These are phyloP conservation scores for Euplagia quadripunctaria DNA, from an alignment of 2,888 invertebrate genomes.

Conservation along the genomic window DNA sequence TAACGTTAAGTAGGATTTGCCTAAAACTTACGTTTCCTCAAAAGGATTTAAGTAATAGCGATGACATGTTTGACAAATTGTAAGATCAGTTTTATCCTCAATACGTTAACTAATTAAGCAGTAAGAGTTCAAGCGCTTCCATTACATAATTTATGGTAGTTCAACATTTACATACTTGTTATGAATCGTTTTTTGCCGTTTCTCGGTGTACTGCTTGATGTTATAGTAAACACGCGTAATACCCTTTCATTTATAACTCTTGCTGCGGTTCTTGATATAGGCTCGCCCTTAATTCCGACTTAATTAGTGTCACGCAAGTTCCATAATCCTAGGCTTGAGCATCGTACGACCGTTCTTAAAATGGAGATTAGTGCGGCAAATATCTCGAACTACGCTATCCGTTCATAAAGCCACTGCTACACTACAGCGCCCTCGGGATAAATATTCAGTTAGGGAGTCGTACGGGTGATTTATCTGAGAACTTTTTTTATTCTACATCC, in stretches of 20 bases:
- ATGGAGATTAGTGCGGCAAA: conserved; percentile 86
- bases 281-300: conserved; percentile 86
- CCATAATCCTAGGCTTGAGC: conserved; percentile 85
- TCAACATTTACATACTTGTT: conserved; percentile 38
- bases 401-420: conserved; percentile 76
- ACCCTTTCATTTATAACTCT: conserved; percentile 86
- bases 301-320: conserved; percentile 88
- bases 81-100: conserved; percentile 38
- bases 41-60: conserved; percentile 81
- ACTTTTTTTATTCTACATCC: conserved; percentile 29
- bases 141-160: conserved; percentile 35
- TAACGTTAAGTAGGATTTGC: conserved; percentile 85
- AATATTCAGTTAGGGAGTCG: conserved; percentile 42
- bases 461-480: conserved; percentile 46
- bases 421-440: conserved; percentile 46
- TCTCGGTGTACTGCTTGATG: conserved; percentile 61
- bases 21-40: conserved; percentile 77
- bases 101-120: conserved; percentile 37
- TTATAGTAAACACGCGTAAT: conserved; percentile 79
- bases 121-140: conserved; percentile 18
- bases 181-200: conserved; percentile 56
- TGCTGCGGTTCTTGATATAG: conserved; percentile 84
- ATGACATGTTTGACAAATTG: conserved; percentile 68
- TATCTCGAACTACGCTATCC: conserved; percentile 84
- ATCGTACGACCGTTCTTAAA: conserved; percentile 86